phyloP scores from a whole-genome alignment of 1,140 invertebrate genomes.

The Bombus haemorrhoidalis region DNA sequence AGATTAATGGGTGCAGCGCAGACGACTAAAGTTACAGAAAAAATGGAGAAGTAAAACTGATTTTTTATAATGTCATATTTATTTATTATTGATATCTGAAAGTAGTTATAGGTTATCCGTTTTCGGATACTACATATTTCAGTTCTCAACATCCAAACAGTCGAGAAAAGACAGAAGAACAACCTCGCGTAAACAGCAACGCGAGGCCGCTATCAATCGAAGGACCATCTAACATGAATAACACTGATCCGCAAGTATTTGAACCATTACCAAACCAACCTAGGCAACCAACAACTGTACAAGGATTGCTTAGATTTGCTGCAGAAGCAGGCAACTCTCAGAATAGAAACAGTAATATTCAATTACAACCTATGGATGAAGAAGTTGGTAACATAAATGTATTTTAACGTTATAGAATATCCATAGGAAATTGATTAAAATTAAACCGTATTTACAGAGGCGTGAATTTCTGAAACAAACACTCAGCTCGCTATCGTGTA shows the following conservation, averaged over 20 bases:
- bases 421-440: neutral
- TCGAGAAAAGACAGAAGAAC: neutral
- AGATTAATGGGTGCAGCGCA: slow-evolving; percentile 71
- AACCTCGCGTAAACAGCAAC: slow-evolving; percentile 59
- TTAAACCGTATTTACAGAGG: slow-evolving; percentile 82
- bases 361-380: slow-evolving; percentile 84
- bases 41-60: slow-evolving; percentile 71
- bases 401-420: neutral
- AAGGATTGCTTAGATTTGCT: slow-evolving; percentile 86
- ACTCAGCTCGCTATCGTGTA: slow-evolving; percentile 86
- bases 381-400: slow-evolving; percentile 79
- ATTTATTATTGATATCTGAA: neutral
- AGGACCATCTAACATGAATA: slow-evolving; percentile 62
- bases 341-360: slow-evolving; percentile 81
- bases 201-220: slow-evolving; percentile 75
- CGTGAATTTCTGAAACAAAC: slow-evolving; percentile 87
- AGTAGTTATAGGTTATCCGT: neutral
- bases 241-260: slow-evolving; percentile 6
- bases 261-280: slow-evolving; percentile 75
- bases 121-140: neutral
- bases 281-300: slow-evolving; percentile 79
- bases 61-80: neutral
- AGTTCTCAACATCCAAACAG: neutral
- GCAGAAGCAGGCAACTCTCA: slow-evolving; percentile 85
- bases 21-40: slow-evolving; percentile 60